phyloP scores from a whole-genome alignment of 2,797 vertebrate species.

The Dallia pectoralis region DNA sequence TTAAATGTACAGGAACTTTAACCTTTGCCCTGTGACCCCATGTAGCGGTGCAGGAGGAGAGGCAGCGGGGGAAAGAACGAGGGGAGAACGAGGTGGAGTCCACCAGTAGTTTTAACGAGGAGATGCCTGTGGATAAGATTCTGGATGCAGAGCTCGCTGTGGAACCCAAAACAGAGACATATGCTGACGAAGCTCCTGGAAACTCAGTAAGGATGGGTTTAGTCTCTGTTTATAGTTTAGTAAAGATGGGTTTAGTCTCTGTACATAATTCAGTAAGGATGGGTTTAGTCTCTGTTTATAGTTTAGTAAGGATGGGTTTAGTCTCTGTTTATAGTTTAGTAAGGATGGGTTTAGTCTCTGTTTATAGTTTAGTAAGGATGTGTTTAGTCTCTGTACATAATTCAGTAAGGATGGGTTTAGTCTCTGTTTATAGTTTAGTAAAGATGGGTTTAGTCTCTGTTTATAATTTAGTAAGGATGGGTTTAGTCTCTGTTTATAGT shows the following conservation, averaged over 20 bases:
- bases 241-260: no score
- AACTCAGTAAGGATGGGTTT: conserved; percentile 79
- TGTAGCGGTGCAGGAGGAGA: conserved; percentile 93
- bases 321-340: conserved; percentile 70
- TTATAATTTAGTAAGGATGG: no score
- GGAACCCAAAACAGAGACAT: conserved; percentile 90
- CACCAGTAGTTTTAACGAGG: conserved; percentile 80
- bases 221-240: no score
- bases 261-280: no score
- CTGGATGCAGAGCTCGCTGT: conserved; percentile 93
- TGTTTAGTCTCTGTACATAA: no score
- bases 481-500: no score
- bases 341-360: conserved; percentile 37
- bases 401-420: no score
- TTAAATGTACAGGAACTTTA: neutral
- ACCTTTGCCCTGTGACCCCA: conserved; percentile 12
- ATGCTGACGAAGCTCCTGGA: conserved; percentile 76
- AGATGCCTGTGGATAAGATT: conserved; percentile 97
- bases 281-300: no score
- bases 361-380: no score
- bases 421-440: no score
- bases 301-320: no score
- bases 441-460: conserved; percentile 30
- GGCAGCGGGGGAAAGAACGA: conserved; percentile 90
- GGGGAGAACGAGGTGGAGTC: conserved; percentile 87